Percentiles rank a stretch among this genome's conserved stretches.
Conservation (phyloP, 1,140 invertebrate genomes). For the Rhizoglyphus robini region DNA sequence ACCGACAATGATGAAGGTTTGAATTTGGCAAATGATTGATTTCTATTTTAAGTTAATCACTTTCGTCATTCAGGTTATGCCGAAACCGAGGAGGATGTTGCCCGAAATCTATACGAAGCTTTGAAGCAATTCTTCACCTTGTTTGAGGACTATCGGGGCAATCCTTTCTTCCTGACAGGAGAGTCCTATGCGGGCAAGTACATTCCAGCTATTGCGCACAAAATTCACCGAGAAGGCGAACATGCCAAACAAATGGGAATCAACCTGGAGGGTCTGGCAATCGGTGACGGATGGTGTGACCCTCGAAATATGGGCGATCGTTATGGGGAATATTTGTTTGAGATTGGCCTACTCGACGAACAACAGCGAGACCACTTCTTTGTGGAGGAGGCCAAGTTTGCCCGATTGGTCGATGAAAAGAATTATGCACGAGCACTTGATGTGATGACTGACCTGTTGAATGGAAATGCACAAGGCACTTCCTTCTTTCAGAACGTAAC, state of each 20-base stretch:
- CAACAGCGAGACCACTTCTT: slow-evolving; percentile 26
- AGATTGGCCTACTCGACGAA: slow-evolving; percentile 58
- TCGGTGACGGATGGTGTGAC: slow-evolving; percentile 71
- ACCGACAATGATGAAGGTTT: no score
- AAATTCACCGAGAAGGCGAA: slow-evolving; percentile 48
- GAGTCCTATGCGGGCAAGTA: slow-evolving; percentile 41
- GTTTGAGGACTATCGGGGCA: slow-evolving; percentile 25
- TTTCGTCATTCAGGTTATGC: slow-evolving; percentile 18
- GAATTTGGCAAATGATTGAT: no score
- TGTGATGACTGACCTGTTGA: slow-evolving; percentile 46
- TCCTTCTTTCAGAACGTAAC: slow-evolving; percentile 57
- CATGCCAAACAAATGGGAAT: slow-evolving; percentile 27
- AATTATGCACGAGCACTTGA: slow-evolving; percentile 26
- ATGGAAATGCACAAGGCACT: slow-evolving; percentile 44
- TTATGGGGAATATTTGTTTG: slow-evolving; percentile 66
- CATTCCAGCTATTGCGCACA: slow-evolving; percentile 58
- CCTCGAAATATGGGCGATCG: slow-evolving; percentile 47
- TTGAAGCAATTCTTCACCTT: slow-evolving; percentile 27
- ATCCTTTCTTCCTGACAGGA: slow-evolving; percentile 29
- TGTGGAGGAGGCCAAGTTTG: slow-evolving; percentile 30
- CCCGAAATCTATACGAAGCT: slow-evolving; percentile 24
- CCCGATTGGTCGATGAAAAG: slow-evolving; percentile 13
- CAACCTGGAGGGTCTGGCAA: slow-evolving; percentile 46
- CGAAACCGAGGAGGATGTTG: slow-evolving; percentile 25
- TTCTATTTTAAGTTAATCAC: no score